These are phyloP conservation scores for Calvadosia cruxmelitensis DNA, from an alignment of 30 jellyfish, hydroid and myxozoan species.

Conservation along the genomic window DNA sequence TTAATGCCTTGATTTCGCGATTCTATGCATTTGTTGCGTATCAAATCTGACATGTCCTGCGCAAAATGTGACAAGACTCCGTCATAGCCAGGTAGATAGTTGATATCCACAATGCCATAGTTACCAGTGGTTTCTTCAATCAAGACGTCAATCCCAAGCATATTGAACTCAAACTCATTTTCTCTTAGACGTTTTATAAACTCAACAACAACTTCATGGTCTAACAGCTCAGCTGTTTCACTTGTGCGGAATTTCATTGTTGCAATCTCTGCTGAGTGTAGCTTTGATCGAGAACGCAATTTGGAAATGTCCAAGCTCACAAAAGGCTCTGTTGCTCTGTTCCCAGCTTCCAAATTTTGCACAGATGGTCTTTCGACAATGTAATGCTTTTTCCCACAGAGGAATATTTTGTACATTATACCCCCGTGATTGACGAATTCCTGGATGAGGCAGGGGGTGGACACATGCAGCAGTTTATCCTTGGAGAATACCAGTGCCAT, in stretches of 20 bases:
- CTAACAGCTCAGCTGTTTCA: slow-evolving; percentile 43
- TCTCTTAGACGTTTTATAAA: slow-evolving; percentile 28
- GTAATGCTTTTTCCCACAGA: slow-evolving; percentile 46
- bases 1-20: not conserved
- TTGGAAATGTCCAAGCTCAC: slow-evolving; percentile 65
- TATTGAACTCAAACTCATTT: slow-evolving; percentile 14
- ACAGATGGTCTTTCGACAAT: slow-evolving; percentile 90
- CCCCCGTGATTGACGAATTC: slow-evolving; percentile 86
- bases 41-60: slow-evolving; percentile 44
- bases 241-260: slow-evolving; percentile 23
- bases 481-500: slow-evolving; percentile 69
- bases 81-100: slow-evolving; percentile 89
- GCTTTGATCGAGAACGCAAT: slow-evolving; percentile 20
- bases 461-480: slow-evolving; percentile 21
- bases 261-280: slow-evolving; percentile 40
- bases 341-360: slow-evolving; percentile 46
- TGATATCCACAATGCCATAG: slow-evolving; percentile 77
- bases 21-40: slow-evolving; percentile 2
- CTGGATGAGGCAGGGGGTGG: slow-evolving; percentile 75
- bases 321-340: slow-evolving; percentile 28
- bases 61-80: slow-evolving; percentile 58
- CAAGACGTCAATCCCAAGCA: slow-evolving; percentile 74
- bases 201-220: slow-evolving; percentile 46
- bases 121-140: slow-evolving; percentile 50
- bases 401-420: slow-evolving; percentile 49